Evolutionary conservation across 92 coral and sea anemone genomes (phyloP).

Genomic region (Epizoanthus scotinus): DNA sequence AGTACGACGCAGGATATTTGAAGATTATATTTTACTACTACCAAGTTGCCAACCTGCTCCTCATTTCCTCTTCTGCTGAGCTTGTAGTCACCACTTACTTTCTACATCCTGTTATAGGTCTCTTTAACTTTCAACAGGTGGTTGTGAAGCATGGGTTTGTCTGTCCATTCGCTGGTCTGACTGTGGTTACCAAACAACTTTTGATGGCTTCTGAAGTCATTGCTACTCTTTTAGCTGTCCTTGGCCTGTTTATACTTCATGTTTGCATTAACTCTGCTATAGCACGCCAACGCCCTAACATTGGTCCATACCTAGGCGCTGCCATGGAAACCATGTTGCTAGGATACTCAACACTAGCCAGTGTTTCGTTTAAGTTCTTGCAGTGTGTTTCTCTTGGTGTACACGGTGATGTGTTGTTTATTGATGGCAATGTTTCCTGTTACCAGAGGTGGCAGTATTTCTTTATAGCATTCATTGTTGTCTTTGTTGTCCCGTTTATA

Average conservation of each 20-base stretch:
- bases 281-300: conserved; percentile 34
- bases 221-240: neutral
- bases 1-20: conserved; percentile 51
- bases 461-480: neutral
- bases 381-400: conserved; percentile 42
- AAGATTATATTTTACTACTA: conserved; percentile 82
- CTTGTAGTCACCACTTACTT: conserved; percentile 23
- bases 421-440: conserved; percentile 48
- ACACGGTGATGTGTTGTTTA: conserved; percentile 40
- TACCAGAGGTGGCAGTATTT: conserved; percentile 46
- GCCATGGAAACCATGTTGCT: conserved; percentile 51
- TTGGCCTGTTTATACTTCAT: conserved; percentile 41
- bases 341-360: conserved; percentile 48
- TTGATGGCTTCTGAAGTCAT: conserved; percentile 20
- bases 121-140: conserved; percentile 66
- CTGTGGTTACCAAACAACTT: conserved; percentile 33
- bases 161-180: conserved; percentile 49
- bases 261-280: conserved; percentile 16
- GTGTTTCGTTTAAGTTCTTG: conserved; percentile 42
- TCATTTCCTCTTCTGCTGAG: conserved; percentile 47
- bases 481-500: conserved; percentile 47
- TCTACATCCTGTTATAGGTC: conserved; percentile 56
- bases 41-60: conserved; percentile 70
- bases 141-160: conserved; percentile 24
- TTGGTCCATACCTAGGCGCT: conserved; percentile 63